phyloP scores from a whole-genome alignment of 2,797 vertebrate species.

The Vultur gryphus region DNA sequence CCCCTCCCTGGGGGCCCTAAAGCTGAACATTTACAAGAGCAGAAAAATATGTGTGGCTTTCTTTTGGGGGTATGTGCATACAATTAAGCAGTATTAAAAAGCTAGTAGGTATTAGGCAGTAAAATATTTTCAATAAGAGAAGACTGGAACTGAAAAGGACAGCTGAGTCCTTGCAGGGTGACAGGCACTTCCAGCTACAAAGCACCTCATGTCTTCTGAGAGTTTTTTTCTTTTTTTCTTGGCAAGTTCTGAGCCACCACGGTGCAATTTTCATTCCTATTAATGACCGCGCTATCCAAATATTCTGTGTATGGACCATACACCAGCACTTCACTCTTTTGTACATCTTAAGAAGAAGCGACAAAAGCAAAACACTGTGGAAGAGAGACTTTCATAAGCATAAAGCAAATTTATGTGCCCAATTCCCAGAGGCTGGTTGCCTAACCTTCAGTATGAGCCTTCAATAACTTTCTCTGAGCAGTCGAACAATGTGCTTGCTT shows the following conservation, averaged over 20 bases:
- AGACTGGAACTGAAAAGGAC: not conserved
- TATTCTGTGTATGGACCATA: not conserved
- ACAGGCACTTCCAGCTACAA: slow-evolving; percentile 5
- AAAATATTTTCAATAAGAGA: not conserved
- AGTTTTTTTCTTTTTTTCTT: not conserved
- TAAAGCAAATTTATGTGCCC: not conserved
- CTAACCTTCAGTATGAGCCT: not conserved
- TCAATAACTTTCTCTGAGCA: not conserved
- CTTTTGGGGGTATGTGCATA: not conserved
- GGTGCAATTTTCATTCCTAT: not conserved
- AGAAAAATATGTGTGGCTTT: not conserved
- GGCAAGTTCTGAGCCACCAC: not conserved
- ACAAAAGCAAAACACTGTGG: not conserved
- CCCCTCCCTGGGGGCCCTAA: not conserved
- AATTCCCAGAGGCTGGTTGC: slow-evolving; percentile 17
- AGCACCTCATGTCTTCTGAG: not conserved
- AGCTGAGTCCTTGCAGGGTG: not conserved
- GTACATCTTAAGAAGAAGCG: not conserved
- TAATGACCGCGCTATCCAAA: not conserved
- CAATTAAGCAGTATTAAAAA: not conserved
- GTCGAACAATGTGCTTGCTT: not conserved
- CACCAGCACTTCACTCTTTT: not conserved
- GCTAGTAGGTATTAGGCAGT: not conserved
- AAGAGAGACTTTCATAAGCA: not conserved
- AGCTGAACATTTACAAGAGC: not conserved